A percentile compares a stretch with the other conserved stretches of the same genome.
Evolutionary conservation across 2,888 invertebrate species (phyloP).

Genomic region (Onchidella celtica): DNA sequence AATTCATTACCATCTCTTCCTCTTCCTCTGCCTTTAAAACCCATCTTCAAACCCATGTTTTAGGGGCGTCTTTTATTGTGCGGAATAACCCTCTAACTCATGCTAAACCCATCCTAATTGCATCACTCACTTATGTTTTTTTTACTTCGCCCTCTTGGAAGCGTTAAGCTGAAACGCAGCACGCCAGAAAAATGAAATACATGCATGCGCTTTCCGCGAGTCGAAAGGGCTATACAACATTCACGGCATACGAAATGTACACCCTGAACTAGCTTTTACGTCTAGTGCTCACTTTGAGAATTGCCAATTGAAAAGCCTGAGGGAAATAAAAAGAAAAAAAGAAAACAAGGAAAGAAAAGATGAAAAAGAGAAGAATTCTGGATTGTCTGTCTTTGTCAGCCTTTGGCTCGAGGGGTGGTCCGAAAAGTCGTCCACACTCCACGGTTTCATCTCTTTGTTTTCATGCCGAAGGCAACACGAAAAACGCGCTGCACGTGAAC

Average conservation of each 20-base stretch:
- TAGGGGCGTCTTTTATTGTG: neutral
- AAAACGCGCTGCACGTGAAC: neutral
- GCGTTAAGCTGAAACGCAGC: neutral
- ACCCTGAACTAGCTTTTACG: neutral
- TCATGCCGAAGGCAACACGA: neutral
- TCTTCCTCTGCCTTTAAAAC: neutral
- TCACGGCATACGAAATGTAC: neutral
- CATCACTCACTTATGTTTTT: neutral
- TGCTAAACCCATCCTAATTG: neutral
- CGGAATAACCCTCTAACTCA: neutral
- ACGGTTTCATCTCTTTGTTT: neutral
- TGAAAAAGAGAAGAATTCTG: neutral
- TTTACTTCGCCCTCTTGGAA: neutral
- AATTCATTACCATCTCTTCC: neutral
- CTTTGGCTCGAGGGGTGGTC: neutral
- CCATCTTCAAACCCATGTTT: neutral
- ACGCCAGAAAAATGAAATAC: neutral
- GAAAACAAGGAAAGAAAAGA: too few relatives aligned
- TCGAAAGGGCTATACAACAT: neutral
- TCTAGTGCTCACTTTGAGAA: too few relatives aligned
- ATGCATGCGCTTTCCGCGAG: neutral
- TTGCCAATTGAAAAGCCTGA: too few relatives aligned
- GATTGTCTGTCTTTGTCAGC: neutral
- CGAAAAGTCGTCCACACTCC: neutral
- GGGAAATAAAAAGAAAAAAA: too few relatives aligned